Percentiles rank a stretch among this genome's conserved stretches.
Conservation (phyloP, 2,888 invertebrate species). For the Drosophila aldrichi region DNA sequence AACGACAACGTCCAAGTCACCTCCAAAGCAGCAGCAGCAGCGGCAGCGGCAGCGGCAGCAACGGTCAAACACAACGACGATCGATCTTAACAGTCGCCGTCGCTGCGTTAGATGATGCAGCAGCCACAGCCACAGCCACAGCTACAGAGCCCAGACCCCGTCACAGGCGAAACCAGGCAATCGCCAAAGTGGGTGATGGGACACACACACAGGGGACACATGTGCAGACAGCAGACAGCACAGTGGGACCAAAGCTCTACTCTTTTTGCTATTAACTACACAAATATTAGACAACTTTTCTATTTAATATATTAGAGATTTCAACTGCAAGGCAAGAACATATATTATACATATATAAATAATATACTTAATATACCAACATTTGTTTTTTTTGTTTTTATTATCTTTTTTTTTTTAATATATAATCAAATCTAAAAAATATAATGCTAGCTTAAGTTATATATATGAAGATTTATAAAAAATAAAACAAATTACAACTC, state of each 20-base stretch:
- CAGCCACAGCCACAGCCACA: slow-evolving; percentile 19
- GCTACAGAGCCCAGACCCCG: slow-evolving; percentile 31
- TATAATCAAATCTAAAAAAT: no score
- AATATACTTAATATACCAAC: no score
- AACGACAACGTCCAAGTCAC: slow-evolving; percentile 61
- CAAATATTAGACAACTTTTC: no score
- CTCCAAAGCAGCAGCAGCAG: slow-evolving; percentile 52
- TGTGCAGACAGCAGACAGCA: slow-evolving; percentile 21
- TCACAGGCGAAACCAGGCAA: slow-evolving; percentile 32
- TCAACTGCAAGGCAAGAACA: no score
- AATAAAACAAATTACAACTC: no score
- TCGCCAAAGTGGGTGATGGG: slow-evolving; percentile 58
- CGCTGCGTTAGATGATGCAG: slow-evolving; percentile 62
- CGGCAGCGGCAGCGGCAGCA: slow-evolving; percentile 35
- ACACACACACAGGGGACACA: slow-evolving; percentile 37
- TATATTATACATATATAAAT: no score
- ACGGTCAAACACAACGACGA: slow-evolving; percentile 67
- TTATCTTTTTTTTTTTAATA: no score
- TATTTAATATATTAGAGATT: no score
- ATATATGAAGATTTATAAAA: no score
- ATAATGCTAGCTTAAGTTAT: no score
- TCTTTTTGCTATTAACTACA: no score
- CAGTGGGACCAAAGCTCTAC: slow-evolving; percentile 9
- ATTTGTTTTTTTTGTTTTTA: no score
- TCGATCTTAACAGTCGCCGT: slow-evolving; percentile 70